Percentiles rank a stretch among this genome's conserved stretches.
phyloP scores from a whole-genome alignment of 2,888 invertebrate species.

The Sympetrum striolatum region DNA sequence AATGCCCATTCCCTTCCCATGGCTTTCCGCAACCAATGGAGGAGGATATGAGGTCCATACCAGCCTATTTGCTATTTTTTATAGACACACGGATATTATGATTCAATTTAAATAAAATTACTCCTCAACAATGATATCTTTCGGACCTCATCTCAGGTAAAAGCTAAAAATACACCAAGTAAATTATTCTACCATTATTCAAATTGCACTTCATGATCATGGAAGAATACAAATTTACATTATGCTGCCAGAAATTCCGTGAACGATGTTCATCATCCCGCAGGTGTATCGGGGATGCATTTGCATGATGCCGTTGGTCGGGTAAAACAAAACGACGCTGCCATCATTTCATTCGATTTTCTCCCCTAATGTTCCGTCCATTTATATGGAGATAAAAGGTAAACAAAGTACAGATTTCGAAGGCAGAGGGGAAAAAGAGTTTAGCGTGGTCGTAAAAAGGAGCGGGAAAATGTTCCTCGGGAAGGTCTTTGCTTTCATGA shows the following conservation, averaged over 20 bases:
- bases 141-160: too few relatives aligned
- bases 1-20: too few relatives aligned
- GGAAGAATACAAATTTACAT: background rate
- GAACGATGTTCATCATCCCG: background rate
- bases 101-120: too few relatives aligned
- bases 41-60: too few relatives aligned
- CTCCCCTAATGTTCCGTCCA: background rate
- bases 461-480: background rate
- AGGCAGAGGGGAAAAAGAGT: too few relatives aligned
- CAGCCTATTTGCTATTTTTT: too few relatives aligned
- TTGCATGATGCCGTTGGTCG: background rate
- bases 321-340: background rate
- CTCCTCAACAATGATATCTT: too few relatives aligned
- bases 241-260: background rate
- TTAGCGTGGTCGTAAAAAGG: background rate
- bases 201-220: too few relatives aligned
- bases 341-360: background rate
- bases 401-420: background rate
- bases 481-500: background rate
- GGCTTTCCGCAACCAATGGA: too few relatives aligned
- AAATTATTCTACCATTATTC: too few relatives aligned
- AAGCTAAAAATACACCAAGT: too few relatives aligned
- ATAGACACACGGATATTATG: too few relatives aligned
- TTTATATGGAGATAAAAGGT: background rate
- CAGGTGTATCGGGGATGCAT: background rate